Percentiles rank a stretch among this genome's conserved stretches.
Evolutionary conservation across 2,888 invertebrate genomes (phyloP).

Genomic region (Byasa hedistus): DNA sequence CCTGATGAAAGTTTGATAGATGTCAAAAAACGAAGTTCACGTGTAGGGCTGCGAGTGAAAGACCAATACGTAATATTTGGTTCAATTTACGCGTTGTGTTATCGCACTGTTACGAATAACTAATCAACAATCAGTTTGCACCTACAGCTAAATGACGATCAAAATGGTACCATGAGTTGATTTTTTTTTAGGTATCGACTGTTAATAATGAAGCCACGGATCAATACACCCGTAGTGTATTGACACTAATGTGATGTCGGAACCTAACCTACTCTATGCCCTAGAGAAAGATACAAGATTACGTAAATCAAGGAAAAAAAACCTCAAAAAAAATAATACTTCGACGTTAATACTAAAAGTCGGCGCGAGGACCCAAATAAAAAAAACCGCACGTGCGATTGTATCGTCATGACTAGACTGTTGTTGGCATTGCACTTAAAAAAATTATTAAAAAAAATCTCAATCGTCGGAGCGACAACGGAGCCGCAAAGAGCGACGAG

Average conservation of each 20-base stretch:
- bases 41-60: constrained; percentile 1
- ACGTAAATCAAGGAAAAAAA: constrained; percentile 41
- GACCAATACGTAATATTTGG: constrained; percentile 5
- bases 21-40: constrained; percentile 26
- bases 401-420: constrained; percentile 43
- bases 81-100: background rate
- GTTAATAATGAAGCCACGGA: background rate
- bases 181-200: background rate
- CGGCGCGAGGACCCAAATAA: constrained; percentile 36
- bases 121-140: constrained; percentile 7
- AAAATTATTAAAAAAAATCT: constrained; percentile 28
- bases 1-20: constrained; percentile 13
- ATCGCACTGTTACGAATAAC: constrained; percentile 4
- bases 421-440: constrained; percentile 44
- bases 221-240: constrained; percentile 3
- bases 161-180: constrained; percentile 3
- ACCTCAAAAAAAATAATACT: constrained; percentile 41
- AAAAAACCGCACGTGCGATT: constrained; percentile 20
- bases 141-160: constrained; percentile 14
- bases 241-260: constrained; percentile 16
- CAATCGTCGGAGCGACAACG: constrained; percentile 13
- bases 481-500: constrained; percentile 12
- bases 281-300: constrained; percentile 23
- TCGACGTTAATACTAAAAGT: constrained; percentile 38
- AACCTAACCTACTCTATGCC: constrained; percentile 27